Conservation (phyloP, 2,888 invertebrate species). For the Pyrrhia umbra region DNA sequence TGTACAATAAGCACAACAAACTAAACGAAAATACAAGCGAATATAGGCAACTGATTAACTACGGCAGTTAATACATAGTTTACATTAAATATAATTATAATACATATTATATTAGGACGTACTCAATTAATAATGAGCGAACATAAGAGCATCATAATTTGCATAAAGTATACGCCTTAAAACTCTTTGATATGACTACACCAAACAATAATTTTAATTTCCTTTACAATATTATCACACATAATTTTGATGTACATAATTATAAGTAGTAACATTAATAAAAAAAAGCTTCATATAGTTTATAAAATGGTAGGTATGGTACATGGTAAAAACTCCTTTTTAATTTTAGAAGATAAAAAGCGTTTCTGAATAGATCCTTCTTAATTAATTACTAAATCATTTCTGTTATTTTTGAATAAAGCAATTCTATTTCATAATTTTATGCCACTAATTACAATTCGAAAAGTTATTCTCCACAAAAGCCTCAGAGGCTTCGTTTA, state of each 20-base stretch:
- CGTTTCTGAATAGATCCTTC: not conserved
- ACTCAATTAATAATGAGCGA: slow-evolving; percentile 74
- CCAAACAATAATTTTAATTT: slow-evolving; percentile 65
- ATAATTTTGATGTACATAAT: slow-evolving; percentile 64
- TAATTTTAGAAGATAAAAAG: not conserved
- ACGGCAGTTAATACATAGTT: slow-evolving; percentile 31
- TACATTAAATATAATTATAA: slow-evolving; percentile 43
- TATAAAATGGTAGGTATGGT: slow-evolving; percentile 24
- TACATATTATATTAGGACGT: slow-evolving; percentile 72
- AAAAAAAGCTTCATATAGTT: slow-evolving; percentile 33
- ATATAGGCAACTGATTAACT: slow-evolving; percentile 27
- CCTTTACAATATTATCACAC: slow-evolving; percentile 75
- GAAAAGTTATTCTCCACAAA: slow-evolving; percentile 11
- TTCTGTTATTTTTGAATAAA: not conserved
- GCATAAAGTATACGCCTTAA: slow-evolving; percentile 58
- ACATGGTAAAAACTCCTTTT: slow-evolving; percentile 9
- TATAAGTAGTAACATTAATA: slow-evolving; percentile 43
- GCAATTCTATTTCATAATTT: not conserved
- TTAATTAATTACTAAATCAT: not conserved
- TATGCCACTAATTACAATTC: slow-evolving; percentile 17
- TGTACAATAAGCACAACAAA: slow-evolving; percentile 41
- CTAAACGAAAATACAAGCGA: slow-evolving; percentile 15
- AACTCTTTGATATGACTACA: slow-evolving; percentile 77
- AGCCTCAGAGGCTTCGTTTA: slow-evolving; percentile 23
- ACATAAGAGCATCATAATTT: slow-evolving; percentile 64